phyloP scores from a whole-genome alignment of 2,113 vertebrate species.

The Carassius carassius region DNA sequence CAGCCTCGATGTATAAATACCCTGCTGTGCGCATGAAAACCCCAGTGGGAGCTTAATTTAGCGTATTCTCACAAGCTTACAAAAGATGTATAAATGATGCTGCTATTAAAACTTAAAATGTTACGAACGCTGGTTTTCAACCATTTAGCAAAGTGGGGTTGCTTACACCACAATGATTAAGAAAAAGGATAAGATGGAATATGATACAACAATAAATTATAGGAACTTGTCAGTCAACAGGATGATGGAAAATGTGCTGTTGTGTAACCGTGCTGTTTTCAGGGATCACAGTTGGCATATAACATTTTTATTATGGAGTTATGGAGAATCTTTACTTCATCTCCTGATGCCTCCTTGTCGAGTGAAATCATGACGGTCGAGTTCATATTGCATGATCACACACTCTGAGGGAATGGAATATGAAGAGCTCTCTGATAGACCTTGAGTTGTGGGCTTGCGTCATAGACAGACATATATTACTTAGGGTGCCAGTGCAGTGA shows the following conservation, averaged over 20 bases:
- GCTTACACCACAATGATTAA: background rate
- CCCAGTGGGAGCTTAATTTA: constrained; percentile 8
- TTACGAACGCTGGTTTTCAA: background rate
- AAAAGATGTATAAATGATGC: constrained; percentile 1
- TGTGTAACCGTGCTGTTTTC: background rate
- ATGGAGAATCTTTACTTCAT: constrained; percentile 8
- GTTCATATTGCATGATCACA: constrained; percentile 1
- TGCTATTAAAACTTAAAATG: constrained; percentile 5
- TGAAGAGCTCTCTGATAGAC: constrained; percentile 3
- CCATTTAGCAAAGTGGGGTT: background rate
- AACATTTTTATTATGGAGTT: background rate
- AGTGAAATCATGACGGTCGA: background rate
- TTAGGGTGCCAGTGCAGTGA: background rate
- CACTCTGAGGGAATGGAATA: constrained; percentile 10
- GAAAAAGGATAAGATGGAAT: background rate
- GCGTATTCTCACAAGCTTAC: constrained; percentile 1
- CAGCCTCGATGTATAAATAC: constrained; percentile 6
- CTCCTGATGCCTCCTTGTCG: background rate
- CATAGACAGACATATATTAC: constrained; percentile 20
- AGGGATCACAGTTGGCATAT: background rate
- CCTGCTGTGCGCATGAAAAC: background rate
- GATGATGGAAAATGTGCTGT: background rate
- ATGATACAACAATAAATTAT: constrained; percentile 1
- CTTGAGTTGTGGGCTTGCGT: constrained; percentile 11
- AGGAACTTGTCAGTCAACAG: background rate